Evolutionary conservation across 2,888 invertebrate genomes (phyloP).

Genomic region (Yponomeuta malinellus): DNA sequence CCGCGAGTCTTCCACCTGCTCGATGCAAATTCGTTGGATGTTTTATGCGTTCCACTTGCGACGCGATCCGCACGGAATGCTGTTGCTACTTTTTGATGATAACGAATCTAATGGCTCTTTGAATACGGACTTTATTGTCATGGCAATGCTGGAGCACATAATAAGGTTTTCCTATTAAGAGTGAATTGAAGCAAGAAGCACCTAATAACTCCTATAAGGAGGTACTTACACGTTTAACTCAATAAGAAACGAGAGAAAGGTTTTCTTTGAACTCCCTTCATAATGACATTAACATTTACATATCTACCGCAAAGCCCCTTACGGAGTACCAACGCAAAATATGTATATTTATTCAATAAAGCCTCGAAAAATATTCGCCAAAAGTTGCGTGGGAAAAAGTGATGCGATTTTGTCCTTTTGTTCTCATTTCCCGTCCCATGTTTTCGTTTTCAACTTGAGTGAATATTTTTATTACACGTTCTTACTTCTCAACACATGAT

Average conservation of each 20-base stretch:
- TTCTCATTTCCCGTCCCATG: conserved; percentile 60
- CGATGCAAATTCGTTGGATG: conserved; percentile 30
- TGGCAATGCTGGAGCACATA: too few relatives aligned
- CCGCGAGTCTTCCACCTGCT: conserved; percentile 28
- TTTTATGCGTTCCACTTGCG: conserved; percentile 31
- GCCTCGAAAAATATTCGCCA: conserved; percentile 56
- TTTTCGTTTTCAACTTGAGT: conserved; percentile 66
- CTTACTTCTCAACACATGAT: conserved; percentile 58
- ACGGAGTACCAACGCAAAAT: conserved; percentile 48
- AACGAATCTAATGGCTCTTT: neutral
- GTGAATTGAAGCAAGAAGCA: neutral
- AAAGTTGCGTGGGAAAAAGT: conserved; percentile 50
- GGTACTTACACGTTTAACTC: neutral
- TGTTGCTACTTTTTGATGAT: conserved; percentile 5
- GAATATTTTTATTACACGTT: conserved; percentile 63
- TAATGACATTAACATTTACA: conserved; percentile 27
- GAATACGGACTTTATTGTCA: too few relatives aligned
- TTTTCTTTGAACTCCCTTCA: conserved; percentile 13
- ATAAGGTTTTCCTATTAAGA: neutral
- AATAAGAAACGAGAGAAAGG: neutral
- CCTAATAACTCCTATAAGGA: neutral
- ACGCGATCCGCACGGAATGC: conserved; percentile 6
- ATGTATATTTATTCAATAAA: conserved; percentile 69
- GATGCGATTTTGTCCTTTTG: conserved; percentile 55
- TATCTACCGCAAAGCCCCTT: conserved; percentile 43